These are phyloP conservation scores for Lasioglossum malachurum DNA, from an alignment of 2,888 invertebrate species.

Conservation along the genomic window DNA sequence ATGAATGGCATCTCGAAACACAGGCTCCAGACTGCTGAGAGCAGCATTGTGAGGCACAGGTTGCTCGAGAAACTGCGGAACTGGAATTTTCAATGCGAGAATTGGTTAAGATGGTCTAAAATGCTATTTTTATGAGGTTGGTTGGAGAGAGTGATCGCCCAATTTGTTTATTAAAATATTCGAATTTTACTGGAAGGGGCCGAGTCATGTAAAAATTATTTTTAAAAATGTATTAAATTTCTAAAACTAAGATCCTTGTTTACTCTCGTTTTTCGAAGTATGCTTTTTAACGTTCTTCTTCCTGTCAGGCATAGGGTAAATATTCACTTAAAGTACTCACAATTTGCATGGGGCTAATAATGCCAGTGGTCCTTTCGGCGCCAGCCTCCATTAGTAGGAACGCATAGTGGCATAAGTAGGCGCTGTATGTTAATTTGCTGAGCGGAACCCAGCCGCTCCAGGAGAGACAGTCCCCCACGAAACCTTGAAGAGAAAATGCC, in stretches of 20 bases:
- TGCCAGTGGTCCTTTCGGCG: constrained; percentile 70
- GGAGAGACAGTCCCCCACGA: constrained; percentile 75
- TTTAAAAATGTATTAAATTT: too few relatives aligned
- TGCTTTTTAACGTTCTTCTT: neutral
- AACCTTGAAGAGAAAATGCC: constrained; percentile 69
- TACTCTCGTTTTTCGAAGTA: neutral
- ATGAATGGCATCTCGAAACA: constrained; percentile 81
- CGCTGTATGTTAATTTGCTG: constrained; percentile 80
- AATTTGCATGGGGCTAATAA: constrained; percentile 68
- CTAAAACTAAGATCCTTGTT: too few relatives aligned
- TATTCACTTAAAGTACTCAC: constrained; percentile 62
- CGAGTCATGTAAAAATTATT: too few relatives aligned
- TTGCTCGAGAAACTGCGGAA: constrained; percentile 77
- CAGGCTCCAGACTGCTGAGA: constrained; percentile 74
- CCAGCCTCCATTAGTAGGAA: constrained; percentile 77
- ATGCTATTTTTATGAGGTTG: too few relatives aligned
- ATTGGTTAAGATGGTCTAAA: neutral
- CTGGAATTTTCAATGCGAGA: constrained; percentile 51
- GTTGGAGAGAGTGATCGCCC: neutral
- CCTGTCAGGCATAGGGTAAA: neutral
- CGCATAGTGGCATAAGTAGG: constrained; percentile 81
- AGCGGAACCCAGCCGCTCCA: constrained; percentile 80
- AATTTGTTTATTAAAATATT: neutral
- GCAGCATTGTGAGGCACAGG: constrained; percentile 73
- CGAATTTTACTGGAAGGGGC: fast-evolving